Conservation (phyloP, 2,113 vertebrate genomes). For the Zootoca vivipara region DNA sequence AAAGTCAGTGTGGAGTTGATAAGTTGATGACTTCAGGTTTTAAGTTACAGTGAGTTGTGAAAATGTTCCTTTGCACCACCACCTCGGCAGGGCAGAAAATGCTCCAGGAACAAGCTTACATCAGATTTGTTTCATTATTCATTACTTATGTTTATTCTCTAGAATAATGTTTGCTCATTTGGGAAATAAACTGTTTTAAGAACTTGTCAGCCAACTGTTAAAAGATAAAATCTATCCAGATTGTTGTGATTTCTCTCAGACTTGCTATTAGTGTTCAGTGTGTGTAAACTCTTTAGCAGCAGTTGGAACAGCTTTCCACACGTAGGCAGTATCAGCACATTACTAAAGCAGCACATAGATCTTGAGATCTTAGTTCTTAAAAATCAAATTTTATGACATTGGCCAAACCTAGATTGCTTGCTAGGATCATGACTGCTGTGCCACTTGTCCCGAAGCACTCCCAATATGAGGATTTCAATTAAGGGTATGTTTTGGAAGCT, state of each 20-base stretch:
- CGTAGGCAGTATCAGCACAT: not conserved
- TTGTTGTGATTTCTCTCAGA: not conserved
- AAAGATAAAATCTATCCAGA: not conserved
- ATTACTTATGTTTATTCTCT: not conserved
- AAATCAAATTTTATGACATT: constrained; percentile 11
- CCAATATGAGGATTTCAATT: not conserved
- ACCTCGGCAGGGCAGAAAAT: not conserved
- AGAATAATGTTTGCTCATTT: not conserved
- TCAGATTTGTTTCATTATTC: not conserved
- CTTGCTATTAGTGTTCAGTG: not conserved
- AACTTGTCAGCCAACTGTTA: not conserved
- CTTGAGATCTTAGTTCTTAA: not conserved
- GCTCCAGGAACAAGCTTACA: not conserved
- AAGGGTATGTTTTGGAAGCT: not conserved
- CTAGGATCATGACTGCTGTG: not conserved
- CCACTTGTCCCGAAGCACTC: not conserved
- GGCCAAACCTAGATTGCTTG: not conserved
- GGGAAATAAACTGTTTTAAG: not conserved
- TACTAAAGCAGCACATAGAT: not conserved
- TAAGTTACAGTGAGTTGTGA: not conserved
- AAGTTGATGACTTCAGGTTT: not conserved
- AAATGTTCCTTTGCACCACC: not conserved
- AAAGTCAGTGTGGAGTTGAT: not conserved
- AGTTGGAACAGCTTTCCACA: constrained; percentile 1
- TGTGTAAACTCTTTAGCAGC: not conserved